Base-by-base conservation (phyloP, 2,797 vertebrate genomes). In the Columba guinea region DNA sequence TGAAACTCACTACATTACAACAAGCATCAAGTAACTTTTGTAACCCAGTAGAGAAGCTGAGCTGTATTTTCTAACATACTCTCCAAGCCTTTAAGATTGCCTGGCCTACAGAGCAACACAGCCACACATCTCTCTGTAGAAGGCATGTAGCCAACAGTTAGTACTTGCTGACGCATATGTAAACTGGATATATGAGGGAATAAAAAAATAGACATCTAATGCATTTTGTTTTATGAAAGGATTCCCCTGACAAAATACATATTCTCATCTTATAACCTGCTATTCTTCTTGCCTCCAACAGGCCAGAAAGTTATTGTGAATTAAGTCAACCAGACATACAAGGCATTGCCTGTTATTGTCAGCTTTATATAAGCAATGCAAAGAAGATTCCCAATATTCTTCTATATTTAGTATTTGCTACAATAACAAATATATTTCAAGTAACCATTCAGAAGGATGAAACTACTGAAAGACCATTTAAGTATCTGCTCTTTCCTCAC, bases 131-230 rank as follows among this genome's bases (percentile, higher is more conserved):
- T 34, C 52, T 41, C 60, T 35, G 7, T 13, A 41, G 22, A 32
- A 70, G 53, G 32, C 49, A 56, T 0, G 5, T n/a, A 78, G 24
- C 49, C 18, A 78, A 55, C 32, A 60, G 8, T 10, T 19, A 77
- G 19, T 3, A 11, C 49, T 64, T 23, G 4, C 14, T 32, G 35
- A 73, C 0, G 0, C 9, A 15, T 13, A 68, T 0, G 4, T 9
- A 52, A 90, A 59, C 15, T 34, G 10, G 16, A 37, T 48, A 8
- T 35, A 20, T n/a, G 21, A 5, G 20, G 34, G 51, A 89, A 32
- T 30, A 58, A 35, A 27, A 59, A 59, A 15, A 24, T 1, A 30
- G 6, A 27, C 59, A 3, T 26, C 9, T 18, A 82, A 69, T 3
- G 6, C 11, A 52, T 59, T 89, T 70, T 34, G 56, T 64, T 67